Percentiles rank a stretch among this genome's conserved stretches.
phyloP scores from a whole-genome alignment of 1,140 invertebrate genomes.

The Anadara kagoshimensis region DNA sequence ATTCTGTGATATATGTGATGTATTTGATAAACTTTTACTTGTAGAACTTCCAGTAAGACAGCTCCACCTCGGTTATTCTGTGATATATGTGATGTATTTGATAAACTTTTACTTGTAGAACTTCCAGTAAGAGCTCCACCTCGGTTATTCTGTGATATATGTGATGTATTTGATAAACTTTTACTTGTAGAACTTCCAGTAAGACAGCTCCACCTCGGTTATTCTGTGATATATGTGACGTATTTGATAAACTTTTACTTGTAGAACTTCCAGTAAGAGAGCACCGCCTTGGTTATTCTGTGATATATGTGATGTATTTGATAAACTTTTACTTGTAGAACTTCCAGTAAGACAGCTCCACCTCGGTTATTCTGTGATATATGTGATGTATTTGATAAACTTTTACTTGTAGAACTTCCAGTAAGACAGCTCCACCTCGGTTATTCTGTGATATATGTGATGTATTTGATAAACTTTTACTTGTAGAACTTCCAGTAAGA shows the following conservation, averaged over 20 bases:
- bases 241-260: too few species aligned
- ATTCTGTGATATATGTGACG: slow-evolving; percentile 84
- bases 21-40: too few species aligned
- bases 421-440: slow-evolving; percentile 75
- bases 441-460: slow-evolving; percentile 86
- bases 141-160: slow-evolving; percentile 89
- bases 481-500: slow-evolving; percentile 54
- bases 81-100: slow-evolving; percentile 77
- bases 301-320: slow-evolving; percentile 77
- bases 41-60: slow-evolving; percentile 52
- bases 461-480: too few species aligned
- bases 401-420: slow-evolving; percentile 52
- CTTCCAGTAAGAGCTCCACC: slow-evolving; percentile 70
- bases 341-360: slow-evolving; percentile 55
- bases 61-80: slow-evolving; percentile 86
- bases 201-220: slow-evolving; percentile 78
- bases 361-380: slow-evolving; percentile 91
- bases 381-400: too few species aligned
- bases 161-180: too few species aligned
- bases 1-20: slow-evolving; percentile 84
- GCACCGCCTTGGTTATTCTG: slow-evolving; percentile 87
- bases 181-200: slow-evolving; percentile 53
- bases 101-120: slow-evolving; percentile 39
- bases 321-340: slow-evolving; percentile 39
- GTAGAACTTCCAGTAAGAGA: slow-evolving; percentile 52